Percentiles rank a stretch among this genome's conserved stretches.
Evolutionary conservation across 1,140 invertebrate genomes (phyloP).

Genomic region (Drosophila repleta): DNA sequence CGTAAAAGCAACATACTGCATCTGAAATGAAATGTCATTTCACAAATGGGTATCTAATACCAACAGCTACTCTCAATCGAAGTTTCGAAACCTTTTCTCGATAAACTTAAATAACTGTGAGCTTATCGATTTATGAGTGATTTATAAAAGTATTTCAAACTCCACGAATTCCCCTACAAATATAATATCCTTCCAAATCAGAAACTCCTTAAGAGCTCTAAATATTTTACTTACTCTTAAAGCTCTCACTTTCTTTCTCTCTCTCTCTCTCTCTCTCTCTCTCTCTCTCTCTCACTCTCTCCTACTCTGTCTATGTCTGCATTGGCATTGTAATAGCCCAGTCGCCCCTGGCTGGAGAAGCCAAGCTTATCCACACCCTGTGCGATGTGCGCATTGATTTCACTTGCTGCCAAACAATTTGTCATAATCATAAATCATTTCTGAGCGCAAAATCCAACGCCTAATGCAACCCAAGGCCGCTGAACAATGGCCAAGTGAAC

Average conservation of each 20-base stretch:
- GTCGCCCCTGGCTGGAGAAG: conserved; percentile 1
- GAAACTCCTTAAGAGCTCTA: neutral
- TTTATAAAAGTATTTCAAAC: no score
- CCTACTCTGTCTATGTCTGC: no score
- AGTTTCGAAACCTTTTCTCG: no score
- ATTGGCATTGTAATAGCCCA: neutral
- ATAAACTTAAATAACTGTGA: no score
- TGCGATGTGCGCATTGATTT: conserved; percentile 41
- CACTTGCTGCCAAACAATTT: conserved; percentile 69
- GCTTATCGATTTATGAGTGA: conserved; percentile 1
- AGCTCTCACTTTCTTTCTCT: conserved; percentile 14
- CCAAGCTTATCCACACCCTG: conserved; percentile 13
- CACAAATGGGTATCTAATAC: no score
- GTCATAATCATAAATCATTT: conserved; percentile 83
- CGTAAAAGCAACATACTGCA: no score
- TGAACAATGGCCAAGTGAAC: conserved; percentile 39
- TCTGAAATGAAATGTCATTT: no score
- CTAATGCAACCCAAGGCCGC: conserved; percentile 54
- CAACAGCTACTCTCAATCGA: no score
- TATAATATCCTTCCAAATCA: neutral
- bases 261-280: no score
- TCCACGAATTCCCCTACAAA: no score
- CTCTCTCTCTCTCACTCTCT: no score
- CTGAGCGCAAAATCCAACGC: conserved; percentile 76
- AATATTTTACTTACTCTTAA: conserved; percentile 17